Conservation (phyloP, 2,888 invertebrate genomes). For the Chymomyza procnemis region DNA sequence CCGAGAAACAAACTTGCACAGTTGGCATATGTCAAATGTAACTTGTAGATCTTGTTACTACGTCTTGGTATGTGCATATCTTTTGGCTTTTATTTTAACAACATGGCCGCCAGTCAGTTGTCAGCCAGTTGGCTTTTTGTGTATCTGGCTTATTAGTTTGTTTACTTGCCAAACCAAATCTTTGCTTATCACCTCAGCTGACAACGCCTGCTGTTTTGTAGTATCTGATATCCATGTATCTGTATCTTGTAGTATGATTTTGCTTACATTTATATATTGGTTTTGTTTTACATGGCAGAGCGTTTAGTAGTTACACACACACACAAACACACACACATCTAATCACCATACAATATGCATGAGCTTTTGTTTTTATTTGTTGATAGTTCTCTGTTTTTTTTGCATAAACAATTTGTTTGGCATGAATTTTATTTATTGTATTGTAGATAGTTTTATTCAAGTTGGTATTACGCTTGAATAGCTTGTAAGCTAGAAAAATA, state of each 20-base stretch:
- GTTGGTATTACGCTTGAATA: constrained; percentile 4
- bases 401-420: not conserved
- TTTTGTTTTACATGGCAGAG: not conserved
- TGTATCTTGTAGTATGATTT: constrained; percentile 25
- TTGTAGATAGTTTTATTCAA: not conserved
- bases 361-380: constrained; percentile 35
- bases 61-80: constrained; percentile 28
- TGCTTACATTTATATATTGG: not conserved
- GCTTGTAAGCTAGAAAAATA: constrained; percentile 28
- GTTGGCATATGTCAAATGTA: constrained; percentile 39
- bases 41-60: constrained; percentile 9
- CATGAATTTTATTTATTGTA: not conserved
- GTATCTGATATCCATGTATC: too few relatives aligned
- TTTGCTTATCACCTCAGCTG: constrained; percentile 32
- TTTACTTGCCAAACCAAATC: constrained; percentile 14
- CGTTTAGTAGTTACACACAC: constrained; percentile 35
- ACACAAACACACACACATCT: too few relatives aligned
- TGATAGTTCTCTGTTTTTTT: too few relatives aligned
- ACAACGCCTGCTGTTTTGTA: too few relatives aligned
- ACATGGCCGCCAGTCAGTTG: constrained; percentile 28
- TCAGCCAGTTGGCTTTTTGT: constrained; percentile 36
- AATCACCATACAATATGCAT: constrained; percentile 52
- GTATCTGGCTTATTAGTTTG: constrained; percentile 6
- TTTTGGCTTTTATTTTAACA: constrained; percentile 2
- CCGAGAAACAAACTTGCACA: not conserved